Conservation (phyloP, 2,113 vertebrate genomes). For the Clinocottus analis region DNA sequence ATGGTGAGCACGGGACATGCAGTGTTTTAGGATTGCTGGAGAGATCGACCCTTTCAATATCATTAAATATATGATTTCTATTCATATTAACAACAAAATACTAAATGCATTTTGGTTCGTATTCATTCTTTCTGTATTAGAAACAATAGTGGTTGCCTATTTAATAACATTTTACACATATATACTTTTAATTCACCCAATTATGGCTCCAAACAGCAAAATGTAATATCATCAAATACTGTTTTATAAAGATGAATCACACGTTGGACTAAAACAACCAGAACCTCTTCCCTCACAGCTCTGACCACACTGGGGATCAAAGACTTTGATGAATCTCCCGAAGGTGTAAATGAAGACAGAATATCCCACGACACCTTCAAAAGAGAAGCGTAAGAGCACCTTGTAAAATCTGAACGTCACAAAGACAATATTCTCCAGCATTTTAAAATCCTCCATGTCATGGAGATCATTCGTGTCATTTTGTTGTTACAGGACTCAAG, state of each 20-base stretch:
- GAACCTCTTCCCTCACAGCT: constrained; percentile 60
- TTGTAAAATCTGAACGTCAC: neutral
- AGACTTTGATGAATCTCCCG: constrained; percentile 74
- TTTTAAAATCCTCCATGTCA: neutral
- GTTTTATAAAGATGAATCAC: neutral
- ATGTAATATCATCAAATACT: neutral
- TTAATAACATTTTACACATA: neutral
- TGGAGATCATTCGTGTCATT: neutral
- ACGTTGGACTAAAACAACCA: neutral
- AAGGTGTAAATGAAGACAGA: constrained; percentile 72
- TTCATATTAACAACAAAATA: neutral
- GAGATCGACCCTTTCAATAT: neutral
- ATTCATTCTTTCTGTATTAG: neutral
- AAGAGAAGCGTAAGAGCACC: constrained; percentile 77
- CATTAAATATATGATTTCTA: neutral
- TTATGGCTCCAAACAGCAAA: neutral
- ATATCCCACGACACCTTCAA: constrained; percentile 80
- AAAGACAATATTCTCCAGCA: neutral
- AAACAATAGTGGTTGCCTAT: neutral
- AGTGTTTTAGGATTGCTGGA: neutral
- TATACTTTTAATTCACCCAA: neutral
- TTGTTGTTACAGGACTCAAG: constrained; percentile 69
- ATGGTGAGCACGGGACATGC: constrained; percentile 68
- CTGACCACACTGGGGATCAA: constrained; percentile 78
- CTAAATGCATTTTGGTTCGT: neutral